These are phyloP conservation scores for Hipparchia sbordonii DNA, from an alignment of 2,888 invertebrate species.

Conservation along the genomic window DNA sequence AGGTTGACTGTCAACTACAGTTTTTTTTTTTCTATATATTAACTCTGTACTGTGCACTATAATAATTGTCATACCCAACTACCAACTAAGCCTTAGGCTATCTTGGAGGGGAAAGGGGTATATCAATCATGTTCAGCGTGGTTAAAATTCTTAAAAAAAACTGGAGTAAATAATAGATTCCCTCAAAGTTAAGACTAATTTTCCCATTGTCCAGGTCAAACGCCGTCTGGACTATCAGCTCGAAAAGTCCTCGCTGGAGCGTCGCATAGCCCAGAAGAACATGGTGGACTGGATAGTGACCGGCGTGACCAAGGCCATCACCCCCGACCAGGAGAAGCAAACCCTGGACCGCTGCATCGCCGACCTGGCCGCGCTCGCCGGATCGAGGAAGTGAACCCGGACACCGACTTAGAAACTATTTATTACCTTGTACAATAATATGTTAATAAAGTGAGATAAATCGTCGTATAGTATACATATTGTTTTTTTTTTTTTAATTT, in stretches of 20 bases:
- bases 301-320: conserved; percentile 93
- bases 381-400: conserved; percentile 59
- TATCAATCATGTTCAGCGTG: too few species aligned
- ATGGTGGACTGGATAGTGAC: conserved; percentile 96
- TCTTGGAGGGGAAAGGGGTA: too few species aligned
- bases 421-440: conserved; percentile 30
- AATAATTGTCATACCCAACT: too few species aligned
- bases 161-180: not conserved
- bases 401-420: conserved; percentile 19
- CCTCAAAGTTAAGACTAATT: not conserved
- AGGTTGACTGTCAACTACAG: too few species aligned
- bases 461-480: conserved; percentile 34
- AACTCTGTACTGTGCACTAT: too few species aligned
- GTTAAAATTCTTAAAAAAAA: too few species aligned
- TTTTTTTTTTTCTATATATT: too few species aligned
- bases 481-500: conserved; percentile 26
- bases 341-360: conserved; percentile 93
- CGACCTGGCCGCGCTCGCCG: conserved; percentile 88
- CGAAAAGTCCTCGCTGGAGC: conserved; percentile 91
- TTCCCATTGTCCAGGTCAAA: conserved; percentile 84
- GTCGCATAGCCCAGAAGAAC: conserved; percentile 94
- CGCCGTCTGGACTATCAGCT: conserved; percentile 95
- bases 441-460: conserved; percentile 42
- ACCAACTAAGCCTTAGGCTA: too few species aligned
- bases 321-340: conserved; percentile 97